phyloP scores from a whole-genome alignment of 1,140 invertebrate genomes.

The Diabrotica virgifera region DNA sequence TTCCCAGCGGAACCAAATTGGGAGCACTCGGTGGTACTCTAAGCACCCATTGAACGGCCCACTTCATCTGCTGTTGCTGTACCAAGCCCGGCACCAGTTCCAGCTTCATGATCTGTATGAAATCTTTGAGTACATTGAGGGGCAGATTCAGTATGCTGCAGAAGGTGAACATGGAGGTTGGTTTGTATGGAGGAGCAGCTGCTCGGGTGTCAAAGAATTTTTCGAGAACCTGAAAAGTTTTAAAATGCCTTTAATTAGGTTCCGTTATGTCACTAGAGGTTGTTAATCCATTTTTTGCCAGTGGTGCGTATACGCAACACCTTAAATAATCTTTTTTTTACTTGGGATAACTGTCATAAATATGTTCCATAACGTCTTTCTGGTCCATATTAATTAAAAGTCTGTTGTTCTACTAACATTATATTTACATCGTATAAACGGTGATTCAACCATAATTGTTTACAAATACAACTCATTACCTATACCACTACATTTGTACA shows the following conservation, averaged over 20 bases:
- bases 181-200: constrained; percentile 82
- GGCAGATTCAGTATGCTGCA: constrained; percentile 78
- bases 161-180: constrained; percentile 81
- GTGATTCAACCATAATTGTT: too few species aligned
- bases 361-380: too few species aligned
- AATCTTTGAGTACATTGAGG: constrained; percentile 83
- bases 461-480: too few species aligned
- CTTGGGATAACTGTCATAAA: too few species aligned
- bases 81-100: constrained; percentile 70
- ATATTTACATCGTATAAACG: too few species aligned
- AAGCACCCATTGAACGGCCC: constrained; percentile 87
- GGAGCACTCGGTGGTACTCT: constrained; percentile 83
- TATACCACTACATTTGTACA: too few species aligned
- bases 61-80: constrained; percentile 63
- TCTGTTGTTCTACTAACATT: too few species aligned
- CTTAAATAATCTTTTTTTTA: too few species aligned
- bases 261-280: too few species aligned
- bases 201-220: constrained; percentile 90
- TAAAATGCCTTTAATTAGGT: not conserved
- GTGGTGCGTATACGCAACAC: too few species aligned
- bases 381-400: too few species aligned
- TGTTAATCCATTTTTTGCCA: too few species aligned
- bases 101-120: constrained; percentile 83
- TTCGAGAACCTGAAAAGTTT: constrained; percentile 70
- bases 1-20: constrained; percentile 80